Evolutionary conservation across 2,113 vertebrate species (phyloP).

Genomic region (Acrocephalus arundinaceus): DNA sequence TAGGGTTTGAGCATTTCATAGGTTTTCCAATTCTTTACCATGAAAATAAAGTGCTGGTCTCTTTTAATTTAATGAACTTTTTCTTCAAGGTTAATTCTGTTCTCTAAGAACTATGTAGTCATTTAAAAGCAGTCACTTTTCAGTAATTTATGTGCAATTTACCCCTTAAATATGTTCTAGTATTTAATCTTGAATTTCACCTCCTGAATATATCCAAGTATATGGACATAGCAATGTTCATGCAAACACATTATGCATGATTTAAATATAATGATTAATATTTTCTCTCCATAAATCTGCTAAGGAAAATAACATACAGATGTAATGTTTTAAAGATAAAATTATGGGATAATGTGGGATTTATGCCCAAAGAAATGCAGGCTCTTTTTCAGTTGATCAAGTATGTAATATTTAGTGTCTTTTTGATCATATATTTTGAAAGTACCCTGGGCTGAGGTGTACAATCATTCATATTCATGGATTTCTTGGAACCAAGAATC

Average conservation of each 20-base stretch:
- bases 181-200: neutral
- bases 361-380: neutral
- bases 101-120: neutral
- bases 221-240: neutral
- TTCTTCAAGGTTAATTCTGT: neutral
- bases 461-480: neutral
- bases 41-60: neutral
- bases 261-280: neutral
- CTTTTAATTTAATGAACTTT: neutral
- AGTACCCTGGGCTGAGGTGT: neutral
- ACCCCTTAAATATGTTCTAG: neutral
- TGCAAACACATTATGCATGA: neutral
- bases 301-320: neutral
- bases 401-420: neutral
- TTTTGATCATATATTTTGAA: neutral
- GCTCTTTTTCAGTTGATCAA: neutral
- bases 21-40: neutral
- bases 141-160: neutral
- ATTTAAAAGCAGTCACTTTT: neutral
- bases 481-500: neutral
- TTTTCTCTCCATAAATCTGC: neutral
- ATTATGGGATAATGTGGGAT: neutral
- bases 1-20: neutral
- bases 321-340: neutral
- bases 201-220: neutral